phyloP scores from a whole-genome alignment of 2,888 invertebrate genomes.

The Limnephilus rhombicus region DNA sequence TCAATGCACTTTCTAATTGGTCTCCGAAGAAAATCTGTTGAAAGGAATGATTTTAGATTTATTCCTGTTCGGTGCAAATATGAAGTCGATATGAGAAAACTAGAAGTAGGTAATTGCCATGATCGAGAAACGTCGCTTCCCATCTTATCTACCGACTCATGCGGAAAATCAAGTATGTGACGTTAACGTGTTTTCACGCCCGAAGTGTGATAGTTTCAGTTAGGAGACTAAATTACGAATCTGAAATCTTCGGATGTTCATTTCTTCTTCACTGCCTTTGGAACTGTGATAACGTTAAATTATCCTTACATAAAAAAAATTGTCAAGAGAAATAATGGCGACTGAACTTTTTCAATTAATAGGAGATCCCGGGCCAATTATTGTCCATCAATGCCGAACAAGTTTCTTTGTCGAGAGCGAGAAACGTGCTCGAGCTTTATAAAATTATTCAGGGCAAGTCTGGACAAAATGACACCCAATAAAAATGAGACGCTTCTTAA shows the following conservation, averaged over 20 bases:
- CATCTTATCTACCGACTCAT: not conserved
- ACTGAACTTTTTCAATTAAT: not conserved
- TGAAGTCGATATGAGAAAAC: not conserved
- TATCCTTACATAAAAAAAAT: not conserved
- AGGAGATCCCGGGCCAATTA: not conserved
- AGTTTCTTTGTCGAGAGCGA: conserved; percentile 12
- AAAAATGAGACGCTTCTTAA: conserved; percentile 46
- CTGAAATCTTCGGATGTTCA: not conserved
- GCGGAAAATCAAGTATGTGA: not conserved
- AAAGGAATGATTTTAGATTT: not conserved
- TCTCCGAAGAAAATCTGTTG: not conserved
- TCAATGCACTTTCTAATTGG: not conserved
- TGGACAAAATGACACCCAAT: conserved; percentile 57
- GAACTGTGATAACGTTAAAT: not conserved
- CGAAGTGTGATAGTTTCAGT: not conserved
- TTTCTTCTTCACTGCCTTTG: not conserved
- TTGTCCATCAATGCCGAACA: conserved; percentile 42
- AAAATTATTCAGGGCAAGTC: conserved; percentile 52
- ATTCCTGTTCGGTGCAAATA: not conserved
- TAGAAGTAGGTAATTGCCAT: not conserved
- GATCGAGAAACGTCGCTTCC: not conserved
- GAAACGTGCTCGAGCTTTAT: conserved; percentile 39
- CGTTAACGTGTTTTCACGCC: not conserved
- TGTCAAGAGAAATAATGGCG: not conserved
- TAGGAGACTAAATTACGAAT: not conserved